Percentiles rank a stretch among this genome's conserved stretches.
Conservation (phyloP, 2,113 vertebrate species). For the Alosa alosa region DNA sequence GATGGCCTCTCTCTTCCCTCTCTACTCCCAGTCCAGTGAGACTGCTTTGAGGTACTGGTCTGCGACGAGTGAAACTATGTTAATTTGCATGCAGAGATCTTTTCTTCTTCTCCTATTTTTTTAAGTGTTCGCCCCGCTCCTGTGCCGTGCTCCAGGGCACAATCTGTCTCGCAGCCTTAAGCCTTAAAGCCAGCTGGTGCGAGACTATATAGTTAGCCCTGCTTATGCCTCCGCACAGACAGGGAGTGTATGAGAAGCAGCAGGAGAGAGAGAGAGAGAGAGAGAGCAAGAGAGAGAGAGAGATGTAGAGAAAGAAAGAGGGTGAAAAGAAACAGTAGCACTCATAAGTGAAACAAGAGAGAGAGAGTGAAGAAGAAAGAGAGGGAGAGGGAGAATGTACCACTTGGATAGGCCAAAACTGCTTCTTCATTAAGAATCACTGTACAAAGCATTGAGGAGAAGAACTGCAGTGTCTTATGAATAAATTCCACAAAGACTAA, state of each 20-base stretch:
- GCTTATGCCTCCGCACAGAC: background rate
- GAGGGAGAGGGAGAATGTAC: constrained; percentile 16
- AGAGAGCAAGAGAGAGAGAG: constrained; percentile 2
- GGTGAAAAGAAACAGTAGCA: background rate
- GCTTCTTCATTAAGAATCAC: background rate
- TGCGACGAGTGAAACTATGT: background rate
- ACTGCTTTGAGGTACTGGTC: background rate
- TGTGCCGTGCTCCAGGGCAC: background rate
- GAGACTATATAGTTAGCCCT: constrained; percentile 1
- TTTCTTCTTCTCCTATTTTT: constrained; percentile 7
- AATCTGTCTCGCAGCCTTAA: background rate
- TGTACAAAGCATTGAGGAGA: background rate
- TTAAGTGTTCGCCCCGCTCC: constrained; percentile 7
- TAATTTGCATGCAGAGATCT: background rate
- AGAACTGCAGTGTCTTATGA: constrained; percentile 13
- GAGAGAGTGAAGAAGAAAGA: background rate
- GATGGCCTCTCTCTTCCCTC: background rate
- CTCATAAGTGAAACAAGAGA: background rate
- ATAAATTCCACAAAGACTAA: constrained; percentile 14
- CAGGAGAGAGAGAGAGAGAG: background rate
- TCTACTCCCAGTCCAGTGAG: background rate
- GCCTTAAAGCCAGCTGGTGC: constrained; percentile 7
- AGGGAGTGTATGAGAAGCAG: constrained; percentile 2
- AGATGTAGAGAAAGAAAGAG: constrained; percentile 15
- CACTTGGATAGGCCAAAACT: background rate